These are phyloP conservation scores for Yponomeuta plumbellus DNA, from an alignment of 2,888 invertebrate species.

Conservation along the genomic window DNA sequence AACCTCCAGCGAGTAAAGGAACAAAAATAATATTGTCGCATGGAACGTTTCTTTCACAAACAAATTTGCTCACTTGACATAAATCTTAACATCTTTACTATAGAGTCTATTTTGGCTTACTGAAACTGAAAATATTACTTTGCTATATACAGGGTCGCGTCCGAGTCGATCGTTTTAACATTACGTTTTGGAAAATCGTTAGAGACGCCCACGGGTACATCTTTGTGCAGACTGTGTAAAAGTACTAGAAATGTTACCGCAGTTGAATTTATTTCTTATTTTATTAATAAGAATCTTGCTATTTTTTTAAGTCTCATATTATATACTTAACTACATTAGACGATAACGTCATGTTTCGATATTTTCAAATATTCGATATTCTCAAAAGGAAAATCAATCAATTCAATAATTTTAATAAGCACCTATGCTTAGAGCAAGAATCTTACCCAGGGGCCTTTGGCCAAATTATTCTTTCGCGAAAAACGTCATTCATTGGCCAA, in stretches of 20 bases:
- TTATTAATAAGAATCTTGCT: no score
- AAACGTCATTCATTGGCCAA: no score
- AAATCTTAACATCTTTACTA: neutral
- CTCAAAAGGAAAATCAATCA: no score
- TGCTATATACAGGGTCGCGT: neutral
- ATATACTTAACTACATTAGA: no score
- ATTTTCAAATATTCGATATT: no score
- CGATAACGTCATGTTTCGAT: no score
- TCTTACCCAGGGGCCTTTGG: no score
- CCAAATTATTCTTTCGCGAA: no score
- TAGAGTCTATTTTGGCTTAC: neutral
- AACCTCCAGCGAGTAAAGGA: conserved; percentile 27
- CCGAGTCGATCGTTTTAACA: conserved; percentile 29
- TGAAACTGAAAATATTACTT: neutral
- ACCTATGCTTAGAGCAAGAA: no score
- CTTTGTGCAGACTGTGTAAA: conserved; percentile 23
- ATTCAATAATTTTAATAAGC: no score
- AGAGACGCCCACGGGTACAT: conserved; percentile 54
- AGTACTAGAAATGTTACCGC: conserved; percentile 28
- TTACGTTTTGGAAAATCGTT: conserved; percentile 63
- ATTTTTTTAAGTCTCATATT: no score
- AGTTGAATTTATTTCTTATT: neutral
- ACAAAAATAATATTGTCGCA: conserved; percentile 46
- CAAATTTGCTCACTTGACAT: neutral
- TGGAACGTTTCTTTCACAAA: neutral